phyloP scores from a whole-genome alignment of 2,888 invertebrate species.

The Drosophila buzzatii region DNA sequence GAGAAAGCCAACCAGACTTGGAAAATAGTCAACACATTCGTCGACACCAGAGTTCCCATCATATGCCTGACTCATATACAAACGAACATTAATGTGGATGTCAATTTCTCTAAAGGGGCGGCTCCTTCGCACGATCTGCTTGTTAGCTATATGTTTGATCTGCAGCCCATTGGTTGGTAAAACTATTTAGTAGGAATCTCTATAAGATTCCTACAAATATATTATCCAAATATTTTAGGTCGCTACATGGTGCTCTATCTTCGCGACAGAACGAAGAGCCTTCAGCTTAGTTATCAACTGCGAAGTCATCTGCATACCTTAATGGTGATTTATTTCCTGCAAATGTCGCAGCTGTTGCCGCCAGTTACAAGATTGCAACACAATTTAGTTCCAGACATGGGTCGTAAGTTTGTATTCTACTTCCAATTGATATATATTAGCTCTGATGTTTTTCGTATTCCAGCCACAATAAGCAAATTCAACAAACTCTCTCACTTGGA shows the following conservation, averaged over 20 bases:
- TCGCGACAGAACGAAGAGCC: not conserved
- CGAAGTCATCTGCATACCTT: not conserved
- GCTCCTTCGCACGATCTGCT: not conserved
- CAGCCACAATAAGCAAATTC: not conserved
- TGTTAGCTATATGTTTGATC: constrained; percentile 2
- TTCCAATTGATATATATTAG: not conserved
- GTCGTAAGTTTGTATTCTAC: not conserved
- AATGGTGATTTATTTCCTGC: constrained; percentile 9
- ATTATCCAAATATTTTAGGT: not conserved
- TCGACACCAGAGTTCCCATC: not conserved
- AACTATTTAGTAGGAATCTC: too few species aligned
- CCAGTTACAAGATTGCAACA: not conserved
- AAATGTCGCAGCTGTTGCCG: not conserved
- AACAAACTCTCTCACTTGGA: not conserved
- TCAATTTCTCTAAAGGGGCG: not conserved
- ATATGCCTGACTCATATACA: constrained; percentile 5
- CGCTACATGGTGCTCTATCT: constrained; percentile 1
- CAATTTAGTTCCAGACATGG: not conserved
- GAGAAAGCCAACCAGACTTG: not conserved
- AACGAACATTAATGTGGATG: not conserved
- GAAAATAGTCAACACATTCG: not conserved
- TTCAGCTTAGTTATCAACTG: not conserved
- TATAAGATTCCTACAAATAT: not conserved
- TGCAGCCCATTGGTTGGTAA: constrained; percentile 6
- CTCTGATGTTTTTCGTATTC: not conserved